Evolutionary conservation across 2,888 invertebrate genomes (phyloP).

Genomic region (Melanargia galathea): DNA sequence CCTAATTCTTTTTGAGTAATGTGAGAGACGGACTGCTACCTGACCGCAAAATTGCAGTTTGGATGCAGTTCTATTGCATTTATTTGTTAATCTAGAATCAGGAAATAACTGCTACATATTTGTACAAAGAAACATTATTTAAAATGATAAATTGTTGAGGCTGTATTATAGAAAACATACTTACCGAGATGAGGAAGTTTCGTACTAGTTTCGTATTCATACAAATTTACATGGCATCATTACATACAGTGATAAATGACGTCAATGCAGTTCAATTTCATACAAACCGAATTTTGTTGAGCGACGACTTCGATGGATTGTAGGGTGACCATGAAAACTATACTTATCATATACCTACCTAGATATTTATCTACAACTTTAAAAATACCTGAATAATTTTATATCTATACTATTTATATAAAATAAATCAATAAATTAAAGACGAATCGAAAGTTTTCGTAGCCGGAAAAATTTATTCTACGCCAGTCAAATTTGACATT

Average conservation of each 20-base stretch:
- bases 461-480: no score
- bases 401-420: no score
- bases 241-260: conserved; percentile 62
- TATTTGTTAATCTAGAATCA: neutral
- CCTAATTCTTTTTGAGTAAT: no score
- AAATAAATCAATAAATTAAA: no score
- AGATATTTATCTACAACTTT: no score
- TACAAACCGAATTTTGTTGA: conserved; percentile 57
- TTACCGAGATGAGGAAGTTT: conserved; percentile 32
- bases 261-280: conserved; percentile 64
- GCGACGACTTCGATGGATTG: conserved; percentile 45
- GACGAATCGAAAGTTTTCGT: no score
- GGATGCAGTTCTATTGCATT: no score
- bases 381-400: no score
- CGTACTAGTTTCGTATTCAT: conserved; percentile 3
- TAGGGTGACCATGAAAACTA: conserved; percentile 48
- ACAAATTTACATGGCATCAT: conserved; percentile 64
- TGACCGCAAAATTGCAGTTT: no score
- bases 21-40: no score
- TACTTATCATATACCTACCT: no score
- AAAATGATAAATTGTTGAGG: conserved; percentile 2
- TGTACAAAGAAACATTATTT: neutral
- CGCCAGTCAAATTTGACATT: no score
- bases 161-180: neutral
- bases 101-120: neutral